Percentiles rank a stretch among this genome's conserved stretches.
Conservation (phyloP, 2,888 invertebrate genomes). For the Agonum fuliginosum region DNA sequence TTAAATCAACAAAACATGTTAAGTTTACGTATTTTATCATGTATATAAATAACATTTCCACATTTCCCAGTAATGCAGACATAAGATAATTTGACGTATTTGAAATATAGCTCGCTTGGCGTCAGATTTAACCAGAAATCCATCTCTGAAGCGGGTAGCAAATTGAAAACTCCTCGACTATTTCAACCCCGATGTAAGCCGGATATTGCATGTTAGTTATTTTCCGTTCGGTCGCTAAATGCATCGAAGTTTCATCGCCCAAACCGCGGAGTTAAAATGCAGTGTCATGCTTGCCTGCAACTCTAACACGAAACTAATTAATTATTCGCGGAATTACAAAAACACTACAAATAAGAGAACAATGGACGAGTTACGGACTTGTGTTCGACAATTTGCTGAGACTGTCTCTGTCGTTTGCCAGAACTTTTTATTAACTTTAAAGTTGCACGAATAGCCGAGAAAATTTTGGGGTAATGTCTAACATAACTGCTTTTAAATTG, state of each 20-base stretch:
- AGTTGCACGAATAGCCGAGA: constrained; percentile 19
- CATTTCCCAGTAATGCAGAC: neutral
- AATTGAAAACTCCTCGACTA: constrained; percentile 21
- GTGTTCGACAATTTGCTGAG: constrained; percentile 42
- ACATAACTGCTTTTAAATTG: no score
- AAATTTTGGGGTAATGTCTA: no score
- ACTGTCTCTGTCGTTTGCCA: neutral
- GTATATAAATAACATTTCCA: constrained; percentile 8
- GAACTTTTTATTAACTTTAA: constrained; percentile 10
- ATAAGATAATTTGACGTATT: constrained; percentile 8
- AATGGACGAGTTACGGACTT: constrained; percentile 28
- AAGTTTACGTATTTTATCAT: constrained; percentile 18
- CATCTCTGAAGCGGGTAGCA: neutral
- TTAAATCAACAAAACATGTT: no score
- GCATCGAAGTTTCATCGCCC: neutral
- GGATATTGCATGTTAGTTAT: constrained; percentile 51
- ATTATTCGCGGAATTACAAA: constrained; percentile 38
- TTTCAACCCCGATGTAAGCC: constrained; percentile 33
- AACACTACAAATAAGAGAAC: constrained; percentile 40
- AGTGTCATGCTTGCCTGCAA: constrained; percentile 27
- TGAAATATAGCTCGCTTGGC: constrained; percentile 14
- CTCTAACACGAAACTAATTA: constrained; percentile 28
- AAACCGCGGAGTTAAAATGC: neutral
- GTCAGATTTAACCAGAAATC: neutral
- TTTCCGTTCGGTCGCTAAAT: constrained; percentile 34